Evolutionary conservation across 2,113 vertebrate species (phyloP).

Genomic region (Scatophagus argus): DNA sequence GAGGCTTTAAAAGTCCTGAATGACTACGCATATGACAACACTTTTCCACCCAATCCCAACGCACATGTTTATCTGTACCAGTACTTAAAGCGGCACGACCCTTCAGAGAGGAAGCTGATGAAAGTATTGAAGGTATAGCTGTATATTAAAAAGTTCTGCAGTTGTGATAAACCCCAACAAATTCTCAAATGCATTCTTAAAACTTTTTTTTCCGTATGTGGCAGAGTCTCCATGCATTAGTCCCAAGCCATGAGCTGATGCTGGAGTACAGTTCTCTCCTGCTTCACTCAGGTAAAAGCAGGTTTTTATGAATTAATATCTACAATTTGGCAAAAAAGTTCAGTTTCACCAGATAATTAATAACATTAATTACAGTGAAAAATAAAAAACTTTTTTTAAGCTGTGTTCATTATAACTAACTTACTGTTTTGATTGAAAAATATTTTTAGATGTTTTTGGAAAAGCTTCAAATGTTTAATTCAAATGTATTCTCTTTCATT

Average conservation of each 20-base stretch:
- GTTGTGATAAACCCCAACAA: too few relatives aligned
- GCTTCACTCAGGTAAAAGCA: constrained; percentile 86
- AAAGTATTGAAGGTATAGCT: constrained; percentile 87
- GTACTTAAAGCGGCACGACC: constrained; percentile 85
- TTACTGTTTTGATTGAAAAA: too few relatives aligned
- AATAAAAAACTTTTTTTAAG: too few relatives aligned
- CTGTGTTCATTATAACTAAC: too few relatives aligned
- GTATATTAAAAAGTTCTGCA: background rate
- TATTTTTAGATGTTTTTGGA: too few relatives aligned
- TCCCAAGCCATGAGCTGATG: constrained; percentile 94
- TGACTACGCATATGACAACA: constrained; percentile 89
- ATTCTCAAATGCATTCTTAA: too few relatives aligned
- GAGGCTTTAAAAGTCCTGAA: constrained; percentile 85
- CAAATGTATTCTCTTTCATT: too few relatives aligned
- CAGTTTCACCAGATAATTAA: background rate
- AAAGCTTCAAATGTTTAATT: too few relatives aligned
- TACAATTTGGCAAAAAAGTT: background rate
- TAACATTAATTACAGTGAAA: too few relatives aligned
- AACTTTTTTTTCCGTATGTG: constrained; percentile 29
- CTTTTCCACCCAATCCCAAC: constrained; percentile 93
- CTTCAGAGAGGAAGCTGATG: constrained; percentile 79
- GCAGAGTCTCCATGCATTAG: constrained; percentile 86
- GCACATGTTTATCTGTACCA: constrained; percentile 91
- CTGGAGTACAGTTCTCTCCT: constrained; percentile 89
- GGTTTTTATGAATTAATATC: background rate